Conservation (phyloP, 1,140 invertebrate genomes). For the Epicauta chinensis region DNA sequence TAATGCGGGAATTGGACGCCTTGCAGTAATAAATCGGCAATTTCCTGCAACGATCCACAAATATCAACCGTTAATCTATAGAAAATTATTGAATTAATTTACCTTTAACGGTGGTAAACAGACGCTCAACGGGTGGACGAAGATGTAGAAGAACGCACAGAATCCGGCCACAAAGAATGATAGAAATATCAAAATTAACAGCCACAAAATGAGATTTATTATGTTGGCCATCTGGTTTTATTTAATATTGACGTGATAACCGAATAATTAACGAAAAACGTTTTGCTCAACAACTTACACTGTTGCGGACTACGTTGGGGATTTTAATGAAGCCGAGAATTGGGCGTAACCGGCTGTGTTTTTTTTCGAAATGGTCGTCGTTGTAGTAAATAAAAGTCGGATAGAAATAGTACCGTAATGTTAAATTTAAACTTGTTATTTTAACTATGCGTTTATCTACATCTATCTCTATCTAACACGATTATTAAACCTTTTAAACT, state of each 20-base stretch:
- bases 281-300: background rate
- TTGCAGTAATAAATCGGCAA: conserved; percentile 60
- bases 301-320: background rate
- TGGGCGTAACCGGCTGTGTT: conserved; percentile 10
- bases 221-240: conserved; percentile 46
- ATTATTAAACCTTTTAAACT: too few species aligned
- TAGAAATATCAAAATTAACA: conserved; percentile 68
- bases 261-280: background rate
- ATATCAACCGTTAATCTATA: conserved; percentile 15
- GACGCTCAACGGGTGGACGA: conserved; percentile 63
- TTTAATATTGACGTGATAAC: background rate
- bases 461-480: conserved; percentile 1
- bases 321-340: background rate
- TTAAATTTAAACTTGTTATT: background rate
- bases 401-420: conserved; percentile 9
- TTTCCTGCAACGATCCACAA: conserved; percentile 50
- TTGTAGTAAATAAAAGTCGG: too few species aligned
- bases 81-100: conserved; percentile 8
- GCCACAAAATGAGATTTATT: conserved; percentile 68
- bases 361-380: background rate
- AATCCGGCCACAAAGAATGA: conserved; percentile 66
- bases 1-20: conserved; percentile 62
- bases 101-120: conserved; percentile 56
- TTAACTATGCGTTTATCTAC: conserved; percentile 10
- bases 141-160: conserved; percentile 66